phyloP scores from a whole-genome alignment of 2,113 vertebrate species.

The Cryptomyrus ogoouensis region DNA sequence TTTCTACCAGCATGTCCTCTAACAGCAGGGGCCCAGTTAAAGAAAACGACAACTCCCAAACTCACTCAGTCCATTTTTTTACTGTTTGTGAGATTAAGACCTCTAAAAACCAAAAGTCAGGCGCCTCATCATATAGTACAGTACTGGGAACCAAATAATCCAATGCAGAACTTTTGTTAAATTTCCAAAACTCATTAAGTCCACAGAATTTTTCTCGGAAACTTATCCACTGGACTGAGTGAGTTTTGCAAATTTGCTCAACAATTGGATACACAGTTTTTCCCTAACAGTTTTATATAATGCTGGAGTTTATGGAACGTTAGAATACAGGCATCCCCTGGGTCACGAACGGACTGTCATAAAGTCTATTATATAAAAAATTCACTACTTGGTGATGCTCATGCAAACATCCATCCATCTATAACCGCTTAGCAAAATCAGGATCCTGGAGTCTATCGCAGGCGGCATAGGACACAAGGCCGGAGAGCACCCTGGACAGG shows the following conservation, averaged over 20 bases:
- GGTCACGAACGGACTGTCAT: not conserved
- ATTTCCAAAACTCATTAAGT: not conserved
- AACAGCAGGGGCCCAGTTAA: not conserved
- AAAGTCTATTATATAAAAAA: not conserved
- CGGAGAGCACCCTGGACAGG: not conserved
- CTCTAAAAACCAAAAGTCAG: not conserved
- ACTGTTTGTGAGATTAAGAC: not conserved
- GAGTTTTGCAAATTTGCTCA: not conserved
- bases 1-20: not conserved
- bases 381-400: not conserved
- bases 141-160: not conserved
- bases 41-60: not conserved
- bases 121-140: not conserved
- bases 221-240: not conserved
- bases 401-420: not conserved
- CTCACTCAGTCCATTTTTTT: not conserved
- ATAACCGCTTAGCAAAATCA: not conserved
- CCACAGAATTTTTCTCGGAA: not conserved
- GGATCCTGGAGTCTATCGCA: not conserved
- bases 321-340: not conserved
- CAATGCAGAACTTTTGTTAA: not conserved
- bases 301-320: conserved; percentile 6
- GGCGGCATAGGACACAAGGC: not conserved
- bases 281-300: conserved; percentile 20
- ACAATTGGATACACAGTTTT: not conserved